Percentiles rank a stretch among this genome's conserved stretches.
Conservation (phyloP, 2,113 vertebrate species). For the Sapayoa aenigma region DNA sequence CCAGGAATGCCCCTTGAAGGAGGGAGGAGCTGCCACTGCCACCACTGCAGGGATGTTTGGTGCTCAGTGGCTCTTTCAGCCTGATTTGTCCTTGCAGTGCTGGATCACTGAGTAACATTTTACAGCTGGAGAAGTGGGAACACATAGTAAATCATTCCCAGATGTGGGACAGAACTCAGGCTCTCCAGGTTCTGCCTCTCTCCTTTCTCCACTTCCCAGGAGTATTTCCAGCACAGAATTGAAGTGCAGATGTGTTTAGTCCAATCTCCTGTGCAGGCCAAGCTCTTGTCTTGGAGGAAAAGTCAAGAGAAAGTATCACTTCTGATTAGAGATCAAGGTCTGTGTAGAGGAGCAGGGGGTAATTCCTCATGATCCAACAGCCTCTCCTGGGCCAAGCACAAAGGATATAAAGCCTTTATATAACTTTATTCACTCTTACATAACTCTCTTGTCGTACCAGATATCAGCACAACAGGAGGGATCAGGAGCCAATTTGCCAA, state of each 20-base stretch:
- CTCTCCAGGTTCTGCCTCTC: neutral
- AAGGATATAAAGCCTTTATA: neutral
- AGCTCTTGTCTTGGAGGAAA: neutral
- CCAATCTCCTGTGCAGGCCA: neutral
- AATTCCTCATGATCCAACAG: neutral
- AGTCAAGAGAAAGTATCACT: neutral
- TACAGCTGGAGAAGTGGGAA: neutral
- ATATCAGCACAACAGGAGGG: neutral
- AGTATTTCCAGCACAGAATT: neutral
- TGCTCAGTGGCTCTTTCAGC: rapidly evolving
- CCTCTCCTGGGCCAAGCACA: neutral
- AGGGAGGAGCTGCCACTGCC: neutral
- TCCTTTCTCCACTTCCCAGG: neutral
- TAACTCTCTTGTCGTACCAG: neutral
- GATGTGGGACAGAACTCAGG: neutral
- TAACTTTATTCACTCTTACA: neutral
- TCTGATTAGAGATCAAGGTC: neutral
- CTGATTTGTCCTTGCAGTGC: neutral
- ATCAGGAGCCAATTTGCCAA: constrained; percentile 26
- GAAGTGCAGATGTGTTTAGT: neutral
- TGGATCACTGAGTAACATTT: rapidly evolving
- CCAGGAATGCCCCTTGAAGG: neutral
- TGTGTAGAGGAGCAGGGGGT: neutral
- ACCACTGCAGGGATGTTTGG: rapidly evolving
- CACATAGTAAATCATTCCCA: neutral